Conservation (phyloP, 2,113 vertebrate species). For the Triplophysa siluroides region DNA sequence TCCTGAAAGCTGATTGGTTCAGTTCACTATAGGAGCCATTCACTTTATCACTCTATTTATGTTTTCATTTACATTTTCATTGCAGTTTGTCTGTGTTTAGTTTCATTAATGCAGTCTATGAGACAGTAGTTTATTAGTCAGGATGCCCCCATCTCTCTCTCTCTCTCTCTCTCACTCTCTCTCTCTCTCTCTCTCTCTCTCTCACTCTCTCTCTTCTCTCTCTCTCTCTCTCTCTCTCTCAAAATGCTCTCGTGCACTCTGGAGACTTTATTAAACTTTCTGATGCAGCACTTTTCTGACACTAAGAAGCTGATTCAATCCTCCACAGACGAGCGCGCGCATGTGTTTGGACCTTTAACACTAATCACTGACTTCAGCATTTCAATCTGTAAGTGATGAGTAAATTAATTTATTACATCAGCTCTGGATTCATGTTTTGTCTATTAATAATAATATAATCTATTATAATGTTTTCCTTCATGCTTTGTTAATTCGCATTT, state of each 20-base stretch:
- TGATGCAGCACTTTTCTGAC: constrained; percentile 27
- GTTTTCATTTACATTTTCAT: too few relatives aligned
- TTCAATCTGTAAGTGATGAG: background rate
- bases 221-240: background rate
- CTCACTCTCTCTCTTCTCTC: too few relatives aligned
- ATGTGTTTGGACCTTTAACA: constrained; percentile 2
- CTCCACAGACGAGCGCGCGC: background rate
- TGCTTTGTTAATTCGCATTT: too few relatives aligned
- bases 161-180: too few relatives aligned
- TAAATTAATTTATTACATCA: background rate
- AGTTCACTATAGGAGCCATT: background rate
- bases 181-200: too few relatives aligned
- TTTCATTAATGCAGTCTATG: too few relatives aligned
- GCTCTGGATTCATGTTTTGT: too few relatives aligned
- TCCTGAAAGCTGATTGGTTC: background rate
- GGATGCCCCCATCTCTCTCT: too few relatives aligned
- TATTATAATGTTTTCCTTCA: background rate
- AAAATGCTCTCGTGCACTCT: constrained; percentile 1
- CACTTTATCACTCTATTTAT: too few relatives aligned
- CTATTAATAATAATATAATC: too few relatives aligned
- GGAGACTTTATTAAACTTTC: constrained; percentile 33
- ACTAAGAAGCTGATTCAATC: constrained; percentile 34
- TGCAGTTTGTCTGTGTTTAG: too few relatives aligned
- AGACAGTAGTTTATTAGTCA: too few relatives aligned
- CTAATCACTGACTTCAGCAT: background rate